phyloP scores from a whole-genome alignment of 2,888 invertebrate genomes.

The Noctuana brunneofusca region DNA sequence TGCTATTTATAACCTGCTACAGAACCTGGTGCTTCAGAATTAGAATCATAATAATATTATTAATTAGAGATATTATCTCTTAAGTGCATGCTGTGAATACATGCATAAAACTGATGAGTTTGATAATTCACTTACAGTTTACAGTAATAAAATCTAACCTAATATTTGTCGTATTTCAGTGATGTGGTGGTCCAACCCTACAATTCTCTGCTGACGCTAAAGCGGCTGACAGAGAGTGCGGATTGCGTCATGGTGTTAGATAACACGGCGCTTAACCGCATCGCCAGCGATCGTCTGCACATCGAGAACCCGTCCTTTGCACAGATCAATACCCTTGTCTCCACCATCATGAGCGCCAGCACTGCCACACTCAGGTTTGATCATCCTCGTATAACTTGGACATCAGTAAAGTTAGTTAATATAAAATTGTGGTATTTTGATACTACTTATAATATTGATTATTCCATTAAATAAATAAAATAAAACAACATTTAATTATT shows the following conservation, averaged over 20 bases:
- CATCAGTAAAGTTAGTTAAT: not conserved
- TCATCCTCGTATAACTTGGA: not conserved
- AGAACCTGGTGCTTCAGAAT: too few species aligned
- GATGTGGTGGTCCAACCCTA: conserved; percentile 98
- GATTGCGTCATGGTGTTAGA: conserved; percentile 98
- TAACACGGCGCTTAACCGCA: conserved; percentile 97
- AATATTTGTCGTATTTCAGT: conserved; percentile 69
- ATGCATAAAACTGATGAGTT: too few species aligned
- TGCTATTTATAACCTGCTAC: too few species aligned
- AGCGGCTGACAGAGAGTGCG: conserved; percentile 96
- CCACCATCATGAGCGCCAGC: conserved; percentile 99
- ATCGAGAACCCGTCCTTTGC: conserved; percentile 98
- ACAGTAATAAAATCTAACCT: too few species aligned
- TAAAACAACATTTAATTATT: too few species aligned
- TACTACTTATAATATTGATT: too few species aligned
- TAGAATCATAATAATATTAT: too few species aligned
- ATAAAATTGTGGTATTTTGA: not conserved
- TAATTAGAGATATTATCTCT: too few species aligned
- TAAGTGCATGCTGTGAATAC: too few species aligned
- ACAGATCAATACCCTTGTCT: conserved; percentile 98
- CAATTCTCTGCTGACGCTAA: conserved; percentile 96
- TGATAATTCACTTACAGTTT: too few species aligned
- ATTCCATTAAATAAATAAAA: too few species aligned
- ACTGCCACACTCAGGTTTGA: conserved; percentile 93
- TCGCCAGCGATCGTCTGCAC: conserved; percentile 95